Conservation (phyloP, 2,797 vertebrate species). For the Semotilus atromaculatus region DNA sequence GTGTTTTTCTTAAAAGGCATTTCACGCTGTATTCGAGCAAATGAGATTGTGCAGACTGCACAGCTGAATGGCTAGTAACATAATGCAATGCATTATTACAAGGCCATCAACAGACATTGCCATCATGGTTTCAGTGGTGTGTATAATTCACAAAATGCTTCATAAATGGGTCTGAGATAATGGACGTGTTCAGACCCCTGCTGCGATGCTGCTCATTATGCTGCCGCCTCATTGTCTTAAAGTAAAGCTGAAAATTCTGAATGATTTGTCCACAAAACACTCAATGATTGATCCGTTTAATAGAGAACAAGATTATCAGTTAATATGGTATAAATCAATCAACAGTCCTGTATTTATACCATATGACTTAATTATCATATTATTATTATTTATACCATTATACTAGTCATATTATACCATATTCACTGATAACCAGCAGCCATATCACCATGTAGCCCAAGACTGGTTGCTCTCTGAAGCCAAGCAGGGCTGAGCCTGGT, state of each 20-base stretch:
- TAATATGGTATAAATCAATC: neutral
- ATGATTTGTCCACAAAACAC: neutral
- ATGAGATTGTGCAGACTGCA: constrained; percentile 36
- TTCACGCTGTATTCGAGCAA: constrained; percentile 24
- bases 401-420: too few species aligned
- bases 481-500: too few species aligned
- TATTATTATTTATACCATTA: neutral
- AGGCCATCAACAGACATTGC: constrained; percentile 14
- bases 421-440: too few species aligned
- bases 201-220: neutral
- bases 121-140: constrained; percentile 30
- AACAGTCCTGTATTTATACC: neutral
- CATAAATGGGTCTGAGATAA: constrained; percentile 1
- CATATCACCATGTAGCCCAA: too few species aligned
- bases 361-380: neutral
- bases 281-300: neutral
- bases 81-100: constrained; percentile 36
- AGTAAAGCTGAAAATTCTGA: neutral
- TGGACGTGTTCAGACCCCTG: neutral
- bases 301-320: neutral
- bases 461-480: too few species aligned
- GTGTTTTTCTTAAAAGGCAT: constrained; percentile 50
- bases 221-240: neutral
- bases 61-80: constrained; percentile 20
- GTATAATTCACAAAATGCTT: constrained; percentile 26